Evolutionary conservation across 2,113 vertebrate genomes (phyloP).

Genomic region (Perccottus glenii): DNA sequence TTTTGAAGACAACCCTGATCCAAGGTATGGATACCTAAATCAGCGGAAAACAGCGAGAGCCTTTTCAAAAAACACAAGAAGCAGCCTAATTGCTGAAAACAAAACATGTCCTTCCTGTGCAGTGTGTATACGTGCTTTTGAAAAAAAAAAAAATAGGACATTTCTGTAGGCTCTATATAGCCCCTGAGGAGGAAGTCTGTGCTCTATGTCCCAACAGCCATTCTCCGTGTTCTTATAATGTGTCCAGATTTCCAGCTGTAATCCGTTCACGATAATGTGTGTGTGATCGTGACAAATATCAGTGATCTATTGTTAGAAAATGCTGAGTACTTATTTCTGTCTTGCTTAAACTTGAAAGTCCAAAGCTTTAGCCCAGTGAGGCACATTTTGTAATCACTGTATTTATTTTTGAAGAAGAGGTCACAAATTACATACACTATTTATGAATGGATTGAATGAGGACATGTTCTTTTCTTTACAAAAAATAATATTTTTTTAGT

Average conservation of each 20-base stretch:
- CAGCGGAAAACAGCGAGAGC: conserved; percentile 9
- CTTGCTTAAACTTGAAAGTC: not conserved
- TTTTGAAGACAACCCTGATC: conserved; percentile 45
- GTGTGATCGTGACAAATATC: not conserved
- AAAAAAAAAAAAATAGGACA: conserved; percentile 42
- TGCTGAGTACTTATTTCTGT: not conserved
- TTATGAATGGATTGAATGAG: too few relatives aligned
- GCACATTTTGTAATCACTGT: too few relatives aligned
- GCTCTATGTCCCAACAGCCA: conserved; percentile 32
- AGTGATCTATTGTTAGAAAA: not conserved
- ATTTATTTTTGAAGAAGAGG: too few relatives aligned
- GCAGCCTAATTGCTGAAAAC: conserved; percentile 62
- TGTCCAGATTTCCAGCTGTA: not conserved
- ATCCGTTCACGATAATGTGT: not conserved
- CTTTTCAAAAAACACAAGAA: conserved; percentile 17
- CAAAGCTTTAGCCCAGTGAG: too few relatives aligned
- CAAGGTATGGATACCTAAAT: conserved; percentile 8
- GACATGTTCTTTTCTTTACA: too few relatives aligned
- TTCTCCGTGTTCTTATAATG: conserved; percentile 13
- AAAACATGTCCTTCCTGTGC: conserved; percentile 68
- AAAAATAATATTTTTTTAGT: too few relatives aligned
- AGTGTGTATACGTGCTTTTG: conserved; percentile 35
- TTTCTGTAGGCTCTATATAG: conserved; percentile 2
- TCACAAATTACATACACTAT: too few relatives aligned
- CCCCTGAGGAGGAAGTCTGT: conserved; percentile 31